Evolutionary conservation across 2,113 vertebrate genomes (phyloP).

Genomic region (Catharus fuscescens): DNA sequence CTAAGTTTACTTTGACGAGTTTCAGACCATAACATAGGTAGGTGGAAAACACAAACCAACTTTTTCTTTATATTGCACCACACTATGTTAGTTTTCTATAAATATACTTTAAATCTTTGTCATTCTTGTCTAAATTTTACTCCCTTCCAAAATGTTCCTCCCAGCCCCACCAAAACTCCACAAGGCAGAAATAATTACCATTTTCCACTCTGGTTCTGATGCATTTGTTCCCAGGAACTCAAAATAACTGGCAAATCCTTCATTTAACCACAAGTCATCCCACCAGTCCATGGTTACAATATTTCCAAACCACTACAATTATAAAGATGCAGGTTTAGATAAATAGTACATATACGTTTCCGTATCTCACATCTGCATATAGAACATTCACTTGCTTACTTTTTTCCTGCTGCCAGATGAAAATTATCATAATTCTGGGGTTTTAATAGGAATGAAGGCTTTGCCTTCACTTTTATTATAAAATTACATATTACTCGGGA

Average conservation of each 20-base stretch:
- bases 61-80: background rate
- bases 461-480: background rate
- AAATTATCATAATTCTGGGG: background rate
- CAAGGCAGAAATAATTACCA: constrained; percentile 80
- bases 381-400: background rate
- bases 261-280: constrained; percentile 97
- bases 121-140: background rate
- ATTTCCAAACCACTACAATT: constrained; percentile 96
- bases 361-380: background rate
- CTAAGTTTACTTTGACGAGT: background rate
- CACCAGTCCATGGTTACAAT: constrained; percentile 98
- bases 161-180: background rate
- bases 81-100: background rate
- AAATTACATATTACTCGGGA: background rate
- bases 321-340: background rate
- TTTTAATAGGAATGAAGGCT: background rate
- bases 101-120: background rate
- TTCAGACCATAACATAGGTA: background rate
- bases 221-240: constrained; percentile 86
- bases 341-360: background rate
- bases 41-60: background rate
- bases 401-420: constrained; percentile 15
- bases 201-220: constrained; percentile 82
- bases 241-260: constrained; percentile 97
- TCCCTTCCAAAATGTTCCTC: background rate